Percentiles rank a stretch among this genome's conserved stretches.
Conservation (phyloP, 2,888 invertebrate genomes). For the Synergus laeviventris region DNA sequence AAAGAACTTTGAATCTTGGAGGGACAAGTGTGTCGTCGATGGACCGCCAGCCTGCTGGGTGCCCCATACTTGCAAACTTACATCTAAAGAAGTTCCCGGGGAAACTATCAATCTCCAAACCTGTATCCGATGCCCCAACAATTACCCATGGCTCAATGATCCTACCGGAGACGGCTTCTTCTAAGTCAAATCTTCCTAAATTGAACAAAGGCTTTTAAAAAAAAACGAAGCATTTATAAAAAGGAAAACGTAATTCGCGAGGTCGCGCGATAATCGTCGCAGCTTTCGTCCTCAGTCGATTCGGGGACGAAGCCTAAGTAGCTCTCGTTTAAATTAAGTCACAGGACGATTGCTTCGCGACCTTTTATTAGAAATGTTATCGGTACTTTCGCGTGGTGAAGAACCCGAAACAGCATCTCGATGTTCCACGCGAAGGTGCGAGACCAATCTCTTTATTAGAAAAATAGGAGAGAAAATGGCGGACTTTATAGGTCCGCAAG, state of each 20-base stretch:
- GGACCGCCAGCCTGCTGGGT: constrained; percentile 90
- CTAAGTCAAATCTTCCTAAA: constrained; percentile 50
- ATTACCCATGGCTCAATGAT: constrained; percentile 96
- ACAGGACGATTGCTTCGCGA: constrained; percentile 20
- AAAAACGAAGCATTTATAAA: constrained; percentile 31
- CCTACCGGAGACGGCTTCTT: constrained; percentile 93
- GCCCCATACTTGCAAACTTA: constrained; percentile 93
- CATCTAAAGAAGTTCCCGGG: constrained; percentile 94
- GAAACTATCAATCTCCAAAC: constrained; percentile 96
- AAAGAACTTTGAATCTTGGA: constrained; percentile 96
- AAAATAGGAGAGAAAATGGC: constrained; percentile 47
- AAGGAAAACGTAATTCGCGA: constrained; percentile 24
- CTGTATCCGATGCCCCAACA: constrained; percentile 94
- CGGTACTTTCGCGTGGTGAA: constrained; percentile 25
- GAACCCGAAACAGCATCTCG: constrained; percentile 22
- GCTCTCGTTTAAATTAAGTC: constrained; percentile 19
- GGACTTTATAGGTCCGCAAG: constrained; percentile 57
- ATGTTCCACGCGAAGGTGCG: not conserved
- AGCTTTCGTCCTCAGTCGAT: constrained; percentile 25
- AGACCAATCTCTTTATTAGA: constrained; percentile 31
- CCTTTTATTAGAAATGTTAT: constrained; percentile 9
- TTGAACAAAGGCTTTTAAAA: not conserved
- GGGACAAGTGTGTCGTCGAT: constrained; percentile 94
- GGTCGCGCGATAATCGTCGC: constrained; percentile 4
- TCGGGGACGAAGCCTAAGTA: not conserved